A percentile compares a stretch with the other conserved stretches of the same genome.
Conservation (phyloP, 2,888 invertebrate genomes). For the Steinernema carpocapsae region DNA sequence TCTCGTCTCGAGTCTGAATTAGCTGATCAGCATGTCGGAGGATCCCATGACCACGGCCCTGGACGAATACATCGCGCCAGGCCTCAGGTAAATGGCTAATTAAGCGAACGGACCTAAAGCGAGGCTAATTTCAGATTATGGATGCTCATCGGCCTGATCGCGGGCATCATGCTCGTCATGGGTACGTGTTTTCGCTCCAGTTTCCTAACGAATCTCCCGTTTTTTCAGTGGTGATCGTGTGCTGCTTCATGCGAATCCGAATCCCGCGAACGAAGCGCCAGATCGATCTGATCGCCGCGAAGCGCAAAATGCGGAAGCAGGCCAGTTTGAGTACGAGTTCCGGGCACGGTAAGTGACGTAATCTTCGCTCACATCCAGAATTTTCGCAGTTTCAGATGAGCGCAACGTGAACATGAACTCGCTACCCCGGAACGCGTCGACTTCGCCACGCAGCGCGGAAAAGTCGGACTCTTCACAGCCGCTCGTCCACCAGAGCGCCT, state of each 20-base stretch:
- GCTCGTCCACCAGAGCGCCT: constrained; percentile 19
- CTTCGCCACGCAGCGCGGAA: constrained; percentile 22
- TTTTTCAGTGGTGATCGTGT: constrained; percentile 62
- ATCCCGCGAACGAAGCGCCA: constrained; percentile 68
- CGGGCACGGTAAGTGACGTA: background rate
- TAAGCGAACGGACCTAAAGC: background rate
- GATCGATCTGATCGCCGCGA: constrained; percentile 64
- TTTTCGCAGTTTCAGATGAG: background rate
- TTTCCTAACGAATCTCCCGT: background rate
- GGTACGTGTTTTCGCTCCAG: constrained; percentile 40
- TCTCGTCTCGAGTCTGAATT: background rate
- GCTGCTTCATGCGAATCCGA: constrained; percentile 67
- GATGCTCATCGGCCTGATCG: constrained; percentile 67
- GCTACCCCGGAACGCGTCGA: background rate
- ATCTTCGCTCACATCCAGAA: too few relatives aligned
- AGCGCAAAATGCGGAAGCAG: constrained; percentile 46
- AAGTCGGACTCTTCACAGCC: constrained; percentile 33
- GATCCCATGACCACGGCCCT: constrained; percentile 48
- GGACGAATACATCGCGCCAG: constrained; percentile 66
- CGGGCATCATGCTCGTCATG: constrained; percentile 67
- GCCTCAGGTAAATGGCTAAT: constrained; percentile 48
- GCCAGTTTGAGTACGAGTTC: constrained; percentile 24
- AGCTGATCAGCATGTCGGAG: constrained; percentile 1
- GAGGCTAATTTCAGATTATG: constrained; percentile 47
- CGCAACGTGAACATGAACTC: constrained; percentile 31